Evolutionary conservation across 2,797 vertebrate species (phyloP).

Genomic region (Nyctalus aviator): DNA sequence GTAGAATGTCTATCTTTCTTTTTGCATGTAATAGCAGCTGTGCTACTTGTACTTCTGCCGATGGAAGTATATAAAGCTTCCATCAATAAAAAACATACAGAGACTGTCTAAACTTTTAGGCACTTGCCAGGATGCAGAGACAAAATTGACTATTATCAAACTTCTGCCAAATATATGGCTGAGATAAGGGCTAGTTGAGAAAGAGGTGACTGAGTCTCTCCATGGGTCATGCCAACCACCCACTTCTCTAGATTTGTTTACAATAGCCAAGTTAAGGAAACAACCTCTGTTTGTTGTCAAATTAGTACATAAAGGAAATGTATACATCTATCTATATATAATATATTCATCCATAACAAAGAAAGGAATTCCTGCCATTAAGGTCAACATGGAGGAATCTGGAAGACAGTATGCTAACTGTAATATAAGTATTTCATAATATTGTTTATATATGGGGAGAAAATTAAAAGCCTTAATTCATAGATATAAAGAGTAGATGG

Average conservation of each 20-base stretch:
- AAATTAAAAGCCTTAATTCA: neutral
- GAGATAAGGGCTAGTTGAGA: conserved; percentile 11
- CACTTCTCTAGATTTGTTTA: neutral
- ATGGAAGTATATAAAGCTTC: conserved; percentile 8
- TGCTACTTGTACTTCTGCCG: neutral
- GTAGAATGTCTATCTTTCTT: neutral
- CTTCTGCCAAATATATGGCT: neutral
- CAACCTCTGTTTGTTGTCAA: neutral
- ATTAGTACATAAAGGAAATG: neutral
- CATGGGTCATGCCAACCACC: neutral
- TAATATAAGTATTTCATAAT: neutral
- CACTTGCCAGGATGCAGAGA: neutral
- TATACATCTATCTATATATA: neutral
- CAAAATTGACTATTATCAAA: neutral
- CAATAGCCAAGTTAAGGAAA: neutral
- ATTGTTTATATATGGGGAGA: neutral
- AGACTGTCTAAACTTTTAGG: neutral
- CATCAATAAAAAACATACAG: neutral
- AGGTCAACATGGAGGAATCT: neutral
- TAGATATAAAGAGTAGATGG: neutral
- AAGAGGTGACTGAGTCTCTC: neutral
- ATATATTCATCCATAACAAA: neutral
- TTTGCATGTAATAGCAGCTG: neutral
- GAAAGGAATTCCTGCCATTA: neutral
- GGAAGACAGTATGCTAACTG: neutral